These are phyloP conservation scores for Gymnocheta viridis DNA, from an alignment of 2,888 invertebrate species.

Conservation along the genomic window DNA sequence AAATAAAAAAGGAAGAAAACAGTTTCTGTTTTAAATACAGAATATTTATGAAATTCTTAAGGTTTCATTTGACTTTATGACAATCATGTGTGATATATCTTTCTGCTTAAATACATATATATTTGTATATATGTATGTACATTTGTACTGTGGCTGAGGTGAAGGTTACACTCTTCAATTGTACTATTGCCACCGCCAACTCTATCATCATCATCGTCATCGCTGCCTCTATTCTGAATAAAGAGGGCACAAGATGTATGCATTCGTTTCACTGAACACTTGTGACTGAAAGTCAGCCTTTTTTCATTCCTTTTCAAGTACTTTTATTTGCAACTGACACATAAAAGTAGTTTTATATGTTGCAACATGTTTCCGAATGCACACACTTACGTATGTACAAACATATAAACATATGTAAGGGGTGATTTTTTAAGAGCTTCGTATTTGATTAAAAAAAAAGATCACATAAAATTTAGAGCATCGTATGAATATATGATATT, in stretches of 20 bases:
- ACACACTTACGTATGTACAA: neutral
- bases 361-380: slow-evolving; percentile 38
- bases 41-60: slow-evolving; percentile 40
- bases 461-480: no score
- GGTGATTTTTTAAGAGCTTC: no score
- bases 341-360: slow-evolving; percentile 58
- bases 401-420: no score
- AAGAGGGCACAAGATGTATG: slow-evolving; percentile 16
- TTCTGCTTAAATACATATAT: neutral
- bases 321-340: slow-evolving; percentile 63
- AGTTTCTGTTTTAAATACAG: slow-evolving; percentile 23
- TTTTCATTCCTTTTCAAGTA: slow-evolving; percentile 42
- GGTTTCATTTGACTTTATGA: neutral
- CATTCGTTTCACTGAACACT: slow-evolving; percentile 34
- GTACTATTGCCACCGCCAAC: neutral
- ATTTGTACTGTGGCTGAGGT: slow-evolving; percentile 26
- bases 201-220: neutral
- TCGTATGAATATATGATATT: no score
- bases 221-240: neutral
- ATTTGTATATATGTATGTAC: neutral
- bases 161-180: slow-evolving; percentile 45
- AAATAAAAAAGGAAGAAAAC: neutral
- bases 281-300: slow-evolving; percentile 43
- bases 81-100: slow-evolving; percentile 6
- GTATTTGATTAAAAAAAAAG: no score